These are phyloP conservation scores for Mesitornis unicolor DNA, from an alignment of 2,113 vertebrate species.

Conservation along the genomic window DNA sequence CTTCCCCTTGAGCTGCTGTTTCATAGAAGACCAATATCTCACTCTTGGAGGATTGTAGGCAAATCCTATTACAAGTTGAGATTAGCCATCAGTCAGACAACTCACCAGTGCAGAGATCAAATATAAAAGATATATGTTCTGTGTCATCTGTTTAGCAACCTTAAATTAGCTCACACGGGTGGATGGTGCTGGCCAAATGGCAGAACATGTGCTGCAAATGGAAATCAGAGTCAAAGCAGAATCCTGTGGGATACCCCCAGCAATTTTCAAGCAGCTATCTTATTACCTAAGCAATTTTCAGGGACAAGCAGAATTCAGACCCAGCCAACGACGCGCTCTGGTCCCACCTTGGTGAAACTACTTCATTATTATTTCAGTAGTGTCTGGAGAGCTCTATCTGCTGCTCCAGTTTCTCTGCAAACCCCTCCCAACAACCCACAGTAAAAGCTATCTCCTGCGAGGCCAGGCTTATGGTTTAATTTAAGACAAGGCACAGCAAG, in stretches of 20 bases:
- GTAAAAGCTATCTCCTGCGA: slow-evolving; percentile 8
- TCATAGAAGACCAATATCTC: slow-evolving; percentile 7
- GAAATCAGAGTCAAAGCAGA: slow-evolving; percentile 52
- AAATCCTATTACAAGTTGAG: slow-evolving; percentile 54
- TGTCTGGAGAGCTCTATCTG: slow-evolving; percentile 52
- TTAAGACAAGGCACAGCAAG: slow-evolving; percentile 37
- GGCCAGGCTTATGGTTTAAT: slow-evolving; percentile 15
- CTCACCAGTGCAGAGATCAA: slow-evolving; percentile 53
- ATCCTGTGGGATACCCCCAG: slow-evolving; percentile 54
- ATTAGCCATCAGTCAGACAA: slow-evolving; percentile 46
- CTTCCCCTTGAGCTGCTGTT: not conserved
- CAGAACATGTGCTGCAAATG: slow-evolving; percentile 56
- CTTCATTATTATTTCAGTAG: slow-evolving; percentile 66
- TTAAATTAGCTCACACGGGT: slow-evolving; percentile 34
- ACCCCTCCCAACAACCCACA: slow-evolving; percentile 12
- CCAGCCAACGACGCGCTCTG: not conserved
- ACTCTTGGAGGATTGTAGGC: not conserved
- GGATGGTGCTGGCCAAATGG: slow-evolving; percentile 50
- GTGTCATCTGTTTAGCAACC: slow-evolving; percentile 61
- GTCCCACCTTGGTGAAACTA: slow-evolving; percentile 48
- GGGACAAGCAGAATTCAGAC: slow-evolving; percentile 45
- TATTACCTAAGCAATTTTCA: slow-evolving; percentile 53
- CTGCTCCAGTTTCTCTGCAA: slow-evolving; percentile 34
- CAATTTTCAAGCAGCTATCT: slow-evolving; percentile 55
- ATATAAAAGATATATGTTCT: slow-evolving; percentile 59